Evolutionary conservation across 2,888 invertebrate species (phyloP).

Genomic region (Cynaeus angustus): DNA sequence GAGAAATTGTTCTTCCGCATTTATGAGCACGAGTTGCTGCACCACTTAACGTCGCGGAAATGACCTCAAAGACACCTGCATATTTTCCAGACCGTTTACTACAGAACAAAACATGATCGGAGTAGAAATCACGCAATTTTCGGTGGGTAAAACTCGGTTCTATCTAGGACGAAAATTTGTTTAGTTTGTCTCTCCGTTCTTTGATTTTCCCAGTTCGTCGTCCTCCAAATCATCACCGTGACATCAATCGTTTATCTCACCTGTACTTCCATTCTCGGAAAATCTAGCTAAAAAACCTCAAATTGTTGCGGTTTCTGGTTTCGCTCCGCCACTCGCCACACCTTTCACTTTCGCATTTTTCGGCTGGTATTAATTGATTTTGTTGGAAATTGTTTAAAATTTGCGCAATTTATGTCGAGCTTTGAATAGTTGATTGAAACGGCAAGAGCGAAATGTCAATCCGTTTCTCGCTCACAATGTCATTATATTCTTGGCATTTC

Average conservation of each 20-base stretch:
- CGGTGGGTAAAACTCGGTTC: background rate
- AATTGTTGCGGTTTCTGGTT: slow-evolving; percentile 24
- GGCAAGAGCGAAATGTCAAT: slow-evolving; percentile 22
- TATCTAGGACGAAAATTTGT: background rate
- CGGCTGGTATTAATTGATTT: slow-evolving; percentile 21
- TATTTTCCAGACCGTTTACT: background rate
- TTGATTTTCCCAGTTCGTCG: slow-evolving; percentile 15
- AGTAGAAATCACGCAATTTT: background rate
- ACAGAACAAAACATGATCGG: background rate
- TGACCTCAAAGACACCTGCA: slow-evolving; percentile 17
- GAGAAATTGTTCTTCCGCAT: slow-evolving; percentile 1
- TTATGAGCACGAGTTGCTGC: background rate
- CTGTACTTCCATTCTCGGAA: slow-evolving; percentile 6
- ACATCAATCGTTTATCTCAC: slow-evolving; percentile 6
- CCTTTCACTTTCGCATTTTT: slow-evolving; percentile 40
- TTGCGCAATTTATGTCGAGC: slow-evolving; percentile 21
- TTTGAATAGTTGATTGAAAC: slow-evolving; percentile 20
- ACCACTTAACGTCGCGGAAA: background rate
- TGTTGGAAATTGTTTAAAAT: slow-evolving; percentile 13
- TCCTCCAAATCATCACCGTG: slow-evolving; percentile 12
- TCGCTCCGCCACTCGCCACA: slow-evolving; percentile 10
- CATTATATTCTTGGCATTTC: slow-evolving; percentile 34
- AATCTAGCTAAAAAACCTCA: slow-evolving; percentile 5
- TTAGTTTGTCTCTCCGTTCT: background rate
- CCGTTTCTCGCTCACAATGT: slow-evolving; percentile 8